phyloP scores from a whole-genome alignment of 2,797 vertebrate genomes.

The Phataginus tricuspis region DNA sequence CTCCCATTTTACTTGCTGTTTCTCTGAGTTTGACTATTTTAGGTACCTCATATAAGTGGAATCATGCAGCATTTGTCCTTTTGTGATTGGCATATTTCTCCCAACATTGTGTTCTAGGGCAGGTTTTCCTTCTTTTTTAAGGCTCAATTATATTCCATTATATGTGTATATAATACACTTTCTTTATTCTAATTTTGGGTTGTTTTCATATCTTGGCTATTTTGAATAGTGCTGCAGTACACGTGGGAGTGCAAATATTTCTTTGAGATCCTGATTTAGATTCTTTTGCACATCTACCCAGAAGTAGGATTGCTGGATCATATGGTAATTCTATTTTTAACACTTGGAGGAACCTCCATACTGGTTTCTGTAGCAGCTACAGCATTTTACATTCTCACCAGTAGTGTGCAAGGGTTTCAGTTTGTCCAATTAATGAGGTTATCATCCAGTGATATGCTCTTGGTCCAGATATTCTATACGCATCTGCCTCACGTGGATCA shows the following conservation, averaged over 20 bases:
- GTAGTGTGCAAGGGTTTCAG: background rate
- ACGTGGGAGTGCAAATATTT: background rate
- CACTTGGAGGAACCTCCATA: background rate
- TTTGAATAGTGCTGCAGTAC: background rate
- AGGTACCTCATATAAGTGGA: background rate
- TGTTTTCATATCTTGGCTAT: background rate
- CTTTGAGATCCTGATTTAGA: background rate
- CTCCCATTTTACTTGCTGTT: background rate
- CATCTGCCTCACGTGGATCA: background rate
- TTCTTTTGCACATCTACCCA: background rate
- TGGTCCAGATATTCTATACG: background rate
- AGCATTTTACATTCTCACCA: background rate
- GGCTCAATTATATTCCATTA: background rate
- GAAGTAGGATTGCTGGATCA: background rate
- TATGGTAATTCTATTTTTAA: background rate
- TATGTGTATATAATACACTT: background rate
- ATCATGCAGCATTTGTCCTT: background rate
- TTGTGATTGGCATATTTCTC: background rate
- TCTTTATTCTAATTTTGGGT: background rate
- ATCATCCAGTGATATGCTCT: background rate
- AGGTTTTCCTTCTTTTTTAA: background rate
- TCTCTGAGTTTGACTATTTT: background rate
- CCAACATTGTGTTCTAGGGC: background rate
- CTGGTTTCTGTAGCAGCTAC: background rate
- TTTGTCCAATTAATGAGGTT: conserved; percentile 11